Evolutionary conservation across 1,140 invertebrate species (phyloP).

Genomic region (Epicauta chinensis): DNA sequence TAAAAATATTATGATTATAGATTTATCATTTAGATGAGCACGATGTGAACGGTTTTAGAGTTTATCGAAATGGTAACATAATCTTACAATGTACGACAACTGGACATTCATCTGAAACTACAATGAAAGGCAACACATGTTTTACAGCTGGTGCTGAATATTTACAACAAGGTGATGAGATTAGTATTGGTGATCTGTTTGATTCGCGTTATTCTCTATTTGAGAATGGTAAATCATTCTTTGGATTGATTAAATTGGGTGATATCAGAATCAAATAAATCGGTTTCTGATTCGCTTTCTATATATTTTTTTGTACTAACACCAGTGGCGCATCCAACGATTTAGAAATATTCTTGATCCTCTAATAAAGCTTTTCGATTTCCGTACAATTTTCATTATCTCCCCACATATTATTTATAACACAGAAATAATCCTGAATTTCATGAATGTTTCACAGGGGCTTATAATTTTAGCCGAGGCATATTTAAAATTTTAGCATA

Average conservation of each 20-base stretch:
- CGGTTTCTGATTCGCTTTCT: not conserved
- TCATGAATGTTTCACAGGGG: too few relatives aligned
- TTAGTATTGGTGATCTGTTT: constrained; percentile 62
- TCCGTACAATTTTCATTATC: too few relatives aligned
- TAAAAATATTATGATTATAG: constrained; percentile 32
- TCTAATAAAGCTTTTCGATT: too few relatives aligned
- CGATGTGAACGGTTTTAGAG: constrained; percentile 55
- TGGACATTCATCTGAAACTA: constrained; percentile 43
- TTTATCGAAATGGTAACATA: constrained; percentile 48
- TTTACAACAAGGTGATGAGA: constrained; percentile 54
- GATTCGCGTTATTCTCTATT: constrained; percentile 62
- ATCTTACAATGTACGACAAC: constrained; percentile 57
- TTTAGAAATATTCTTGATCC: too few relatives aligned
- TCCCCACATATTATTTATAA: too few relatives aligned
- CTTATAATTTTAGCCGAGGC: too few relatives aligned
- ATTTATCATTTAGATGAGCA: constrained; percentile 60
- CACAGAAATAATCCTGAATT: too few relatives aligned
- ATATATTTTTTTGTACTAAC: not conserved
- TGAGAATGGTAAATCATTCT: constrained; percentile 70
- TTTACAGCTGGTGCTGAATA: constrained; percentile 63
- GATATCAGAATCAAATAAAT: constrained; percentile 43
- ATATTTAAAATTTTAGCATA: too few relatives aligned
- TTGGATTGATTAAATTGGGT: constrained; percentile 69
- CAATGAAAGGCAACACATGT: constrained; percentile 58
- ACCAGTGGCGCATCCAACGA: too few relatives aligned